Evolutionary conservation across 2,888 invertebrate species (phyloP).

Genomic region (Hirtodrosophila confusa): DNA sequence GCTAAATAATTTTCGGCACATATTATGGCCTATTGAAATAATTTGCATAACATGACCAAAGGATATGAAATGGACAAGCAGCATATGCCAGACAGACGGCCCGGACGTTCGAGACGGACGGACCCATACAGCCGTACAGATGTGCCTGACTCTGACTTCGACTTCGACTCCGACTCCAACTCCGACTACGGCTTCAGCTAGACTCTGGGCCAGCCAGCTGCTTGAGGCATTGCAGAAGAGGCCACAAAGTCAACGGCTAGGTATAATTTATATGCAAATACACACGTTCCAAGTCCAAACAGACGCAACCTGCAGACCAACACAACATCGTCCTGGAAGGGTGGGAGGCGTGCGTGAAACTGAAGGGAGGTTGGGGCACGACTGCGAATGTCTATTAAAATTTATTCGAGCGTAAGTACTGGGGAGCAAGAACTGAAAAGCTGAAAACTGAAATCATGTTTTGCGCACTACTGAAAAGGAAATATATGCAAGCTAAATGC

Average conservation of each 20-base stretch:
- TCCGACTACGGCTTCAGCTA: conserved; percentile 12
- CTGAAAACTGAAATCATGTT: conserved; percentile 69
- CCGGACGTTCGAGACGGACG: conserved; percentile 36
- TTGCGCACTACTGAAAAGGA: conserved; percentile 68
- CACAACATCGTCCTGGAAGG: conserved; percentile 41
- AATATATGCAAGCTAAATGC: conserved; percentile 74
- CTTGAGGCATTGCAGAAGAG: conserved; percentile 73
- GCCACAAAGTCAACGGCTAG: conserved; percentile 75
- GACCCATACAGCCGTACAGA: conserved; percentile 29
- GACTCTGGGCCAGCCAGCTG: conserved; percentile 49
- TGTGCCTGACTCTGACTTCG: conserved; percentile 26
- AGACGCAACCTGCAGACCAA: conserved; percentile 54
- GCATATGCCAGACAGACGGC: conserved; percentile 60
- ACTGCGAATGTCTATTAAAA: conserved; percentile 75
- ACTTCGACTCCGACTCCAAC: background rate
- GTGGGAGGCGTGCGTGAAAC: conserved; percentile 4
- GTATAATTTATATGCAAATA: conserved; percentile 79
- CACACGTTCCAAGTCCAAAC: conserved; percentile 69
- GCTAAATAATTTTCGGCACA: conserved; percentile 73
- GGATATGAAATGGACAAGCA: conserved; percentile 73
- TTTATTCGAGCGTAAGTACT: conserved; percentile 77
- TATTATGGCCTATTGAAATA: conserved; percentile 76
- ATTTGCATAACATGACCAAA: conserved; percentile 74
- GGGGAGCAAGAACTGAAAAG: conserved; percentile 44
- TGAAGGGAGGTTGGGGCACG: conserved; percentile 26